Evolutionary conservation across 2,888 invertebrate species (phyloP).

Genomic region (Scrobipalpa atriplicella): DNA sequence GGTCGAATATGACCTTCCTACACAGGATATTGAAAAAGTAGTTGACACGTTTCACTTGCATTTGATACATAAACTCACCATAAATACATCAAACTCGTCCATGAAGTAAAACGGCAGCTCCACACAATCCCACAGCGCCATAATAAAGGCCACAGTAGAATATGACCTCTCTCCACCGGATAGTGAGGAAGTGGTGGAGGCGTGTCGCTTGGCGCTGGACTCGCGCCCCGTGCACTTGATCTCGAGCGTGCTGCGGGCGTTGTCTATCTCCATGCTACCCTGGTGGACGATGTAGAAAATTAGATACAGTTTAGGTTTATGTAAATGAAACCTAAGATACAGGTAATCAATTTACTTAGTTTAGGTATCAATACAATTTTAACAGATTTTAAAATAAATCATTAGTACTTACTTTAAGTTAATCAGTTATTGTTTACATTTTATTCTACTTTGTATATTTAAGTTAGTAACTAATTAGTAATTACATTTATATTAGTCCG

Average conservation of each 20-base stretch:
- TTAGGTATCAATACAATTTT: no score
- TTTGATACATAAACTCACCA: conserved; percentile 82
- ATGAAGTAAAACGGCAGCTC: conserved; percentile 96
- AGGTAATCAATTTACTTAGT: no score
- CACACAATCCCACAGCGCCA: conserved; percentile 96
- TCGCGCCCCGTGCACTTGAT: conserved; percentile 64
- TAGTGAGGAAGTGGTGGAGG: conserved; percentile 83
- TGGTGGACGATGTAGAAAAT: conserved; percentile 42
- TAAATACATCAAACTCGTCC: conserved; percentile 98
- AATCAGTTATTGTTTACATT: no score
- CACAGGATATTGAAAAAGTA: conserved; percentile 89
- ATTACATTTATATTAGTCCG: no score
- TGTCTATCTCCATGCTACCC: conserved; percentile 82
- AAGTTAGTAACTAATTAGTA: no score
- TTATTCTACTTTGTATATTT: no score
- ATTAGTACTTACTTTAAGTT: no score
- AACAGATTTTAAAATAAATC: no score
- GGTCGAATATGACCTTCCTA: conserved; percentile 97
- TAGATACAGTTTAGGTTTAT: background rate
- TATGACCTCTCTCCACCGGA: conserved; percentile 98
- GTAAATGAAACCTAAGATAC: no score
- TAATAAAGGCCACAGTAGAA: conserved; percentile 96
- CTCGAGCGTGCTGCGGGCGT: conserved; percentile 53
- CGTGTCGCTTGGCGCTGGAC: conserved; percentile 44
- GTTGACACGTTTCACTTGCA: background rate